These are phyloP conservation scores for Cerastis leucographa DNA, from an alignment of 2,888 invertebrate genomes.

Conservation along the genomic window DNA sequence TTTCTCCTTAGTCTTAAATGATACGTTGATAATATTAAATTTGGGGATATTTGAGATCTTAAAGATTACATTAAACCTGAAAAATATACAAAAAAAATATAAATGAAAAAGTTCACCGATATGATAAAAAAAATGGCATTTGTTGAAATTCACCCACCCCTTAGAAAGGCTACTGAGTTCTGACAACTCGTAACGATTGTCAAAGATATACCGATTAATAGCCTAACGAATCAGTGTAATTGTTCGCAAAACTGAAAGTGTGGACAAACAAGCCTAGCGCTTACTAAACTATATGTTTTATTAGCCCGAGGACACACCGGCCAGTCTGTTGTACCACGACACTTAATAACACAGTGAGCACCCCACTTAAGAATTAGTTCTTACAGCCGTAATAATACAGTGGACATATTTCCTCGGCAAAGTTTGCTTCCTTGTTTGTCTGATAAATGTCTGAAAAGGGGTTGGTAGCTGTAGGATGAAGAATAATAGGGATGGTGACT, in stretches of 20 bases:
- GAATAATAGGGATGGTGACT: no score
- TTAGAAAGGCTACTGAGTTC: background rate
- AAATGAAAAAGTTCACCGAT: no score
- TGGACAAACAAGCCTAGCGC: conserved; percentile 29
- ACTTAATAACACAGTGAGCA: conserved; percentile 49
- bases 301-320: conserved; percentile 49
- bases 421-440: conserved; percentile 41
- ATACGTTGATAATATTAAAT: no score
- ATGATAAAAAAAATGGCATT: no score
- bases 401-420: conserved; percentile 46
- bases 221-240: background rate
- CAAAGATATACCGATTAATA: background rate
- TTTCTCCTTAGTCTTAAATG: no score
- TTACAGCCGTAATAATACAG: conserved; percentile 39
- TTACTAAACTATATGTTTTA: conserved; percentile 45
- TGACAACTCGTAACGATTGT: background rate
- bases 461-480: no score
- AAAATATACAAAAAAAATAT: no score
- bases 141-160: no score
- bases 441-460: conserved; percentile 4
- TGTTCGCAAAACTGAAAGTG: conserved; percentile 57
- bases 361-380: conserved; percentile 49
- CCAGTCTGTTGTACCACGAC: conserved; percentile 18
- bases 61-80: no score
- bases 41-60: no score